Base-by-base conservation (phyloP, 2,888 invertebrate species). In the Adelognathus sp. region DNA sequence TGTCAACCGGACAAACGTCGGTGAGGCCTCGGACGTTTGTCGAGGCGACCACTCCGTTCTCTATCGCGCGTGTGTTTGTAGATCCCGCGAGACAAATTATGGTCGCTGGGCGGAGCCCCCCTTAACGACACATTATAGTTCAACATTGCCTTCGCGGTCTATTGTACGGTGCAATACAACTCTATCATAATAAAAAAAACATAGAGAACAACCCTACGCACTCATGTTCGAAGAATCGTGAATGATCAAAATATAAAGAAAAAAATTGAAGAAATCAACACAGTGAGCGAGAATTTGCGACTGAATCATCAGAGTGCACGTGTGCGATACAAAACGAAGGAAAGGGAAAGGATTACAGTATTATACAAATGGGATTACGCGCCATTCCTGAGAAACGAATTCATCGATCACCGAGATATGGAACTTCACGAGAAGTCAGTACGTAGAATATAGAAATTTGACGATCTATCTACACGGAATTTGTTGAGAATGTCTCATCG, bases 291-390 rank as follows among this genome's bases (percentile, higher is more conserved):
- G 6, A 9, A 14, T 66, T 74, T 41, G 29, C 7, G 18, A 50
- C 63, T 70, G 64, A 73, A 60, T 80, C 73, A 64, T 16, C 58
- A 36, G 41, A n/a, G 67, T 21, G 67, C 67, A 67, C 67, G 67
- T 67, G 67, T 16, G 6, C 24, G 41, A n/a, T 16, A 39, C 39
- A 27, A 21, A 36, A 39, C 16, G 39, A 54, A 33, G 36, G 58
- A 69, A 72, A 67, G 71, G 72, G 72, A 79, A 67, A 79, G 75
- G 67, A 76, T 54, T 61, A 63, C 31, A 79, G 75, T 63, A 76
- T 54, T 61, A 63, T 44, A 79, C 79, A 82, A 81, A 85, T 86
- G 85, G 81, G 82, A 84, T 82, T 84, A 76, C 81, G 76, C 67
- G 74, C 69, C 60, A 70, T 67, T 71, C 80, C 74, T 71, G 76